These are phyloP conservation scores for Sorex araneus DNA, from an alignment of 2,113 vertebrate genomes.

Conservation along the genomic window DNA sequence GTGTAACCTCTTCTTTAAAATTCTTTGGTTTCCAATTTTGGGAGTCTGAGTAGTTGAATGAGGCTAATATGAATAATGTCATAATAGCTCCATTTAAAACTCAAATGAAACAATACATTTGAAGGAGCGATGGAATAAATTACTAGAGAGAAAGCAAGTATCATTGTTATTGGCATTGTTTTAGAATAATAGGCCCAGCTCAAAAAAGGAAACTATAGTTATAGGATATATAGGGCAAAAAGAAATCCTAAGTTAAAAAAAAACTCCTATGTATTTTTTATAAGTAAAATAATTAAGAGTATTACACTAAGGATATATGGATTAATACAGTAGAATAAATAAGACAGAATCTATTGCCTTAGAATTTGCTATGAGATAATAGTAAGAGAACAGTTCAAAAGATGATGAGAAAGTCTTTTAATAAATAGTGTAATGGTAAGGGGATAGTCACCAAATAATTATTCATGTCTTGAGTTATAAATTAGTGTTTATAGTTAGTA, in stretches of 20 bases:
- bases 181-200: conserved; percentile 47
- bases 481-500: background rate
- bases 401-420: background rate
- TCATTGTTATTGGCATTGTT: conserved; percentile 57
- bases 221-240: background rate
- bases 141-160: conserved; percentile 18
- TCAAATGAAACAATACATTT: conserved; percentile 54
- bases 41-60: conserved; percentile 34
- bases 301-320: conserved; percentile 16
- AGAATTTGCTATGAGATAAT: conserved; percentile 57
- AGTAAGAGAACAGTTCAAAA: conserved; percentile 34
- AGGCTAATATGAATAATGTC: conserved; percentile 62
- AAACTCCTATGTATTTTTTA: conserved; percentile 69
- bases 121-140: conserved; percentile 58
- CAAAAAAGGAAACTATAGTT: conserved; percentile 32
- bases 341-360: conserved; percentile 15
- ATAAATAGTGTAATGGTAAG: conserved; percentile 11
- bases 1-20: background rate
- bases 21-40: conserved; percentile 61
- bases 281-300: conserved; percentile 49
- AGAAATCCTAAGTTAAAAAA: background rate
- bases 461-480: background rate
- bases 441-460: conserved; percentile 35
- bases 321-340: conserved; percentile 17
- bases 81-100: conserved; percentile 54